Evolutionary conservation across 1,140 invertebrate genomes (phyloP).

Genomic region (Xylocopa sonorina): DNA sequence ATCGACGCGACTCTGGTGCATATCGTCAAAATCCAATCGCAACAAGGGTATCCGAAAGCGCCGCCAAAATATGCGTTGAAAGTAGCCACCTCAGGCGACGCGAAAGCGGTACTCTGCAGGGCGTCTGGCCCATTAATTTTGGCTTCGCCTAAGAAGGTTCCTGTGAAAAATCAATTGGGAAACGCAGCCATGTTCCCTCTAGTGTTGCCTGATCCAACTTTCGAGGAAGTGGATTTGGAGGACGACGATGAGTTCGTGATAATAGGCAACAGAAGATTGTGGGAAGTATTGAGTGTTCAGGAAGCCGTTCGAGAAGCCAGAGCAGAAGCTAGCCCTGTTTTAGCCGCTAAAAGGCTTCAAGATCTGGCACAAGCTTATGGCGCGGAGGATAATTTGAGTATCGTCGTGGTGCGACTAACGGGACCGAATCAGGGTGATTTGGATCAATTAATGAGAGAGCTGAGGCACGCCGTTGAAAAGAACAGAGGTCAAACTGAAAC

Average conservation of each 20-base stretch:
- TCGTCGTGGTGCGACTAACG: constrained; percentile 88
- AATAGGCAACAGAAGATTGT: constrained; percentile 89
- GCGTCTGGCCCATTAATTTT: constrained; percentile 84
- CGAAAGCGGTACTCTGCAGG: constrained; percentile 87
- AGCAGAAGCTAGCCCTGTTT: constrained; percentile 87
- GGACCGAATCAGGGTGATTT: constrained; percentile 84
- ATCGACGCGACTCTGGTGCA: constrained; percentile 89
- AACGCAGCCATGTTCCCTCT: constrained; percentile 85
- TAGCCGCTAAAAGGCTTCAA: constrained; percentile 90
- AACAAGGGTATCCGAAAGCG: constrained; percentile 68
- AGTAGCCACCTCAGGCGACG: constrained; percentile 88
- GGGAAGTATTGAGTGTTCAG: constrained; percentile 89
- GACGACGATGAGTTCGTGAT: constrained; percentile 92
- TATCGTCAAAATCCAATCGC: constrained; percentile 83
- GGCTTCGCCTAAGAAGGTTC: constrained; percentile 79
- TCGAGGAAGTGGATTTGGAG: constrained; percentile 88
- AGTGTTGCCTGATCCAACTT: constrained; percentile 88
- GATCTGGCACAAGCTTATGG: constrained; percentile 92
- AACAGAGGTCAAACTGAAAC: constrained; percentile 80
- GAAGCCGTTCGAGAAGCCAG: constrained; percentile 89
- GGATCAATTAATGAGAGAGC: constrained; percentile 88
- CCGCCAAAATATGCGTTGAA: constrained; percentile 85
- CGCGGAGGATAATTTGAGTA: constrained; percentile 90
- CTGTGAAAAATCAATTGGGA: constrained; percentile 82
- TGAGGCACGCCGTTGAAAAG: constrained; percentile 87